Evolutionary conservation across 2,888 invertebrate species (phyloP).

Genomic region (Epirrhoe alternata): DNA sequence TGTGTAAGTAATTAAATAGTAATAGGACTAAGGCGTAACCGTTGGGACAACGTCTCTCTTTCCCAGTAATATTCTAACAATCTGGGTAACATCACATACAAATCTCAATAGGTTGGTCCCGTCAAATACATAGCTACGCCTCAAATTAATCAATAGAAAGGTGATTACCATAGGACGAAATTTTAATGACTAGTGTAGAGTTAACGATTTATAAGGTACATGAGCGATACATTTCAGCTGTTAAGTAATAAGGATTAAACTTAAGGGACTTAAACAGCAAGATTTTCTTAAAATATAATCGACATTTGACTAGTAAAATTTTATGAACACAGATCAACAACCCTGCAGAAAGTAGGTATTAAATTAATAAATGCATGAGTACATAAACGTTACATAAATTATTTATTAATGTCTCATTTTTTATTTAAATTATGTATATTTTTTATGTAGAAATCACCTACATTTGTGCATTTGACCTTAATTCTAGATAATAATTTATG

Average conservation of each 20-base stretch:
- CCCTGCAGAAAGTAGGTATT: conserved; percentile 58
- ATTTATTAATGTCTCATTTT: conserved; percentile 14
- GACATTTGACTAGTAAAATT: conserved; percentile 57
- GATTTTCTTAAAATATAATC: conserved; percentile 30
- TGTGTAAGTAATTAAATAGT: conserved; percentile 51
- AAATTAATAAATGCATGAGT: conserved; percentile 46
- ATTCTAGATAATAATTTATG: conserved; percentile 44
- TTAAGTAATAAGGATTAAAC: conserved; percentile 3
- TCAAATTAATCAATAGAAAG: conserved; percentile 53
- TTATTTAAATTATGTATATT: conserved; percentile 19
- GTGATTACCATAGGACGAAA: conserved; percentile 37
- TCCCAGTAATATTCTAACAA: conserved; percentile 59
- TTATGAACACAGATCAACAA: conserved; percentile 66
- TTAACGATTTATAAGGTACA: conserved; percentile 21
- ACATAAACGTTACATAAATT: conserved; percentile 25
- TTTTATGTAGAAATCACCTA: conserved; percentile 28
- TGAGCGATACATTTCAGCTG: conserved; percentile 5
- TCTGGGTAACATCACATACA: conserved; percentile 54
- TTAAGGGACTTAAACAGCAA: conserved; percentile 4
- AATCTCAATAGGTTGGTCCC: conserved; percentile 72
- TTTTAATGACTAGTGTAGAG: conserved; percentile 35
- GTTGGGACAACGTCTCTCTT: conserved; percentile 68
- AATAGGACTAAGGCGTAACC: conserved; percentile 76
- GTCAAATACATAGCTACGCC: conserved; percentile 77
- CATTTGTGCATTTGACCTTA: conserved; percentile 41